Conservation (phyloP, 2,113 vertebrate genomes). For the Mungos mungo region DNA sequence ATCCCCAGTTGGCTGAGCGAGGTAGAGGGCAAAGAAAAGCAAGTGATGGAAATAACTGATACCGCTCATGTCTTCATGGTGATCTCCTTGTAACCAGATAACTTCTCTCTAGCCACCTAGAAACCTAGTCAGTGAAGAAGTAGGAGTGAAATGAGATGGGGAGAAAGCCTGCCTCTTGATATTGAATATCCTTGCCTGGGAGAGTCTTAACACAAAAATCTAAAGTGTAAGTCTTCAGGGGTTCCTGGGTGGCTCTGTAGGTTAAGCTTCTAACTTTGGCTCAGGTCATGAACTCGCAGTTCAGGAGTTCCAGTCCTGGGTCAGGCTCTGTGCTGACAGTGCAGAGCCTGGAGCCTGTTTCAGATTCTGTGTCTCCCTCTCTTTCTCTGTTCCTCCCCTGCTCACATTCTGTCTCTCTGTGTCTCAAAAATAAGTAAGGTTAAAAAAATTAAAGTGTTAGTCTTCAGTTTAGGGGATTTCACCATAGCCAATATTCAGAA, state of each 20-base stretch:
- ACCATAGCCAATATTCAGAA: neutral
- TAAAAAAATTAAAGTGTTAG: neutral
- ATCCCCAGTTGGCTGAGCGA: neutral
- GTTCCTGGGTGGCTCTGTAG: too few relatives aligned
- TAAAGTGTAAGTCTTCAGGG: neutral
- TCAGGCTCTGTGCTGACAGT: too few relatives aligned
- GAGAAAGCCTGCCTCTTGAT: neutral
- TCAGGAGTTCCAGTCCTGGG: rapidly evolving
- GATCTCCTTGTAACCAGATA: neutral
- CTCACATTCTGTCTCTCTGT: too few relatives aligned
- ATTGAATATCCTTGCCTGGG: neutral
- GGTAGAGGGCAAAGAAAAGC: neutral
- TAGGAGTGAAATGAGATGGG: neutral
- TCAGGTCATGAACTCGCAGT: too few relatives aligned
- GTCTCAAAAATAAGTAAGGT: too few relatives aligned
- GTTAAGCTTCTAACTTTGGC: too few relatives aligned
- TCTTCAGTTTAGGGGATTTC: neutral
- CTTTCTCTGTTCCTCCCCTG: too few relatives aligned
- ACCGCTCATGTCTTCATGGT: neutral
- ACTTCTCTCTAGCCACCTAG: neutral
- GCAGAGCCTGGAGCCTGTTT: too few relatives aligned
- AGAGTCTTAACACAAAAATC: neutral
- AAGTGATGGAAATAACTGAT: too few relatives aligned
- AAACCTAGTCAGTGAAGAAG: neutral
- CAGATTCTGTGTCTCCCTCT: too few relatives aligned